Conservation (phyloP, 1,140 invertebrate species). For the Lepidurus arcticus region DNA sequence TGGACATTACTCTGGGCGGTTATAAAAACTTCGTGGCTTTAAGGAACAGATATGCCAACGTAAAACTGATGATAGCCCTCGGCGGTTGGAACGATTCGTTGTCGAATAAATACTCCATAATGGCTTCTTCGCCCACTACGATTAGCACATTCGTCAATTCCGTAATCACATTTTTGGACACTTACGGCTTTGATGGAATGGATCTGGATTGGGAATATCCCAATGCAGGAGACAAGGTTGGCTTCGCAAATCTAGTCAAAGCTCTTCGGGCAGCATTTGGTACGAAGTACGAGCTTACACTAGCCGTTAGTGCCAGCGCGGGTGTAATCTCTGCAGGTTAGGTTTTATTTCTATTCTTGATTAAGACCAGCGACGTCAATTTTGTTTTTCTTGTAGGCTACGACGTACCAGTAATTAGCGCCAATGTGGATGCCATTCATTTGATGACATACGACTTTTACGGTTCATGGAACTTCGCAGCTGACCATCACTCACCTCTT, state of each 20-base stretch:
- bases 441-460: constrained; percentile 49
- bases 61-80: too few relatives aligned
- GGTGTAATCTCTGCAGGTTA: constrained; percentile 18
- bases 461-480: constrained; percentile 46
- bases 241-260: constrained; percentile 27
- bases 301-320: constrained; percentile 27
- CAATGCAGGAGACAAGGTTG: constrained; percentile 24
- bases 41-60: too few relatives aligned
- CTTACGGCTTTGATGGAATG: constrained; percentile 56
- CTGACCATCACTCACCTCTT: constrained; percentile 49
- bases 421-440: constrained; percentile 41
- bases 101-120: constrained; percentile 27
- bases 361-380: not conserved
- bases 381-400: constrained; percentile 7
- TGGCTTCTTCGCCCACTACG: constrained; percentile 20
- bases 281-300: constrained; percentile 24
- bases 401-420: constrained; percentile 18
- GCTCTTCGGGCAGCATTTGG: constrained; percentile 29
- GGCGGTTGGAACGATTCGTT: constrained; percentile 72
- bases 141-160: constrained; percentile 52
- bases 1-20: too few relatives aligned
- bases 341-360: not conserved
- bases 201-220: constrained; percentile 58
- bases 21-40: too few relatives aligned
- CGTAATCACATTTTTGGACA: constrained; percentile 49